A percentile compares a stretch with the other conserved stretches of the same genome.
These are phyloP conservation scores for Halcyon senegalensis DNA, from an alignment of 2,113 vertebrate species.

Conservation along the genomic window DNA sequence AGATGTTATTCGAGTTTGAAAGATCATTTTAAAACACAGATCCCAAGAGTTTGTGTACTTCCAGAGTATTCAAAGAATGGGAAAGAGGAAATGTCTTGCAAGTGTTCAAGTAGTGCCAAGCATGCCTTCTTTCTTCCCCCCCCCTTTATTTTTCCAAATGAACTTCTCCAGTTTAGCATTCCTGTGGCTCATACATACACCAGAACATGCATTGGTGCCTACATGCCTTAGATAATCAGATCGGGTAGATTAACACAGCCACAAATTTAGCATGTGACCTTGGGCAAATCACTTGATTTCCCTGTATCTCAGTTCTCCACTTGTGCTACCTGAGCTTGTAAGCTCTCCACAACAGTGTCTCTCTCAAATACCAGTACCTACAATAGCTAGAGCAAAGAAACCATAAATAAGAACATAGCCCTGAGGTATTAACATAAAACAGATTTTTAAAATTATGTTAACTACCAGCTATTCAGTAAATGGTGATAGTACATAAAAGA, in stretches of 20 bases:
- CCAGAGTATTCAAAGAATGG: slow-evolving; percentile 42
- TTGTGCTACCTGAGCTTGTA: background rate
- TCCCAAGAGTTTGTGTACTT: slow-evolving; percentile 13
- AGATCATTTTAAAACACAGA: slow-evolving; percentile 41
- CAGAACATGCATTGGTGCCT: background rate
- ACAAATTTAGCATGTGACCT: background rate
- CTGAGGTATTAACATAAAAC: background rate
- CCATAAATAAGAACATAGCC: background rate
- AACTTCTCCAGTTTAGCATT: background rate
- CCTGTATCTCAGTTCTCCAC: background rate
- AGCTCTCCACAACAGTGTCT: background rate
- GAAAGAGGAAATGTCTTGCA: slow-evolving; percentile 35
- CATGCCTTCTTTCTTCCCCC: background rate
- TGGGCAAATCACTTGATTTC: background rate
- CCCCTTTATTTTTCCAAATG: background rate
- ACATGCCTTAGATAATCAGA: background rate
- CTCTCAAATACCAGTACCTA: background rate
- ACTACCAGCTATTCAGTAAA: background rate
- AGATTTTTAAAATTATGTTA: background rate
- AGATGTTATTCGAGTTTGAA: slow-evolving; percentile 49
- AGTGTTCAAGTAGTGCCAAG: background rate
- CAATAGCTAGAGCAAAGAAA: background rate
- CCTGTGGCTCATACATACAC: background rate
- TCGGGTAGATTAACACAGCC: background rate
- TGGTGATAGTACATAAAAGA: background rate